Percentiles rank a stretch among this genome's conserved stretches.
phyloP scores from a whole-genome alignment of 2,888 invertebrate genomes.

The Eupithecia insigniata region DNA sequence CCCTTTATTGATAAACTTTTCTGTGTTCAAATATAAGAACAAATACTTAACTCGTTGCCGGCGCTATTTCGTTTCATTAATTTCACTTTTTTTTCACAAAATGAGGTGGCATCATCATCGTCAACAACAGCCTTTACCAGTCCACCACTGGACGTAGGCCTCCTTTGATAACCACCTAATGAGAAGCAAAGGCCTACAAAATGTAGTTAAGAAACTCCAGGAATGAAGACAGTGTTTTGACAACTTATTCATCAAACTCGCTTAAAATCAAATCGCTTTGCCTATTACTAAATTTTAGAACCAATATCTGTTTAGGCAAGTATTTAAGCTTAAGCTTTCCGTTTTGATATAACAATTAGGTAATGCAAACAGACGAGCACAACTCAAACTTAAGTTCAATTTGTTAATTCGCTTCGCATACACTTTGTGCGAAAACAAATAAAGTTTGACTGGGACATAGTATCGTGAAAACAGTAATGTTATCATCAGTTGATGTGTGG shows the following conservation, averaged over 20 bases:
- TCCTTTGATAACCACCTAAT: too few species aligned
- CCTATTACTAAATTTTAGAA: not conserved
- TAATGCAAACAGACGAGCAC: conserved; percentile 44
- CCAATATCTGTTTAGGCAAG: not conserved
- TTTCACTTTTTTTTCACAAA: not conserved
- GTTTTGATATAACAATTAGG: conserved; percentile 34
- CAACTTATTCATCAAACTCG: not conserved
- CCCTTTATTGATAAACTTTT: not conserved
- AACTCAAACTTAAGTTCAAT: conserved; percentile 58
- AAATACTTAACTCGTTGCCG: not conserved
- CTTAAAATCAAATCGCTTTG: not conserved
- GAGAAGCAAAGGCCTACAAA: not conserved
- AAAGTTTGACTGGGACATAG: conserved; percentile 46
- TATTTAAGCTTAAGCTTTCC: conserved; percentile 14
- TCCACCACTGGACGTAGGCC: too few species aligned
- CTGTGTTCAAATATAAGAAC: not conserved
- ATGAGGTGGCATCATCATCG: too few species aligned
- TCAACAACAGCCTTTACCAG: too few species aligned
- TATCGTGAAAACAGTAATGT: not conserved
- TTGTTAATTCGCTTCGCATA: conserved; percentile 48
- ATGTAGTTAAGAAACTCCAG: not conserved
- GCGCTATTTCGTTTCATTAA: too few species aligned
- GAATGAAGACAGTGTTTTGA: too few species aligned
- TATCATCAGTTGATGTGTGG: too few species aligned
- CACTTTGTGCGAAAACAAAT: conserved; percentile 56